Evolutionary conservation across 2,113 vertebrate genomes (phyloP).

Genomic region (Struthidea cinerea): DNA sequence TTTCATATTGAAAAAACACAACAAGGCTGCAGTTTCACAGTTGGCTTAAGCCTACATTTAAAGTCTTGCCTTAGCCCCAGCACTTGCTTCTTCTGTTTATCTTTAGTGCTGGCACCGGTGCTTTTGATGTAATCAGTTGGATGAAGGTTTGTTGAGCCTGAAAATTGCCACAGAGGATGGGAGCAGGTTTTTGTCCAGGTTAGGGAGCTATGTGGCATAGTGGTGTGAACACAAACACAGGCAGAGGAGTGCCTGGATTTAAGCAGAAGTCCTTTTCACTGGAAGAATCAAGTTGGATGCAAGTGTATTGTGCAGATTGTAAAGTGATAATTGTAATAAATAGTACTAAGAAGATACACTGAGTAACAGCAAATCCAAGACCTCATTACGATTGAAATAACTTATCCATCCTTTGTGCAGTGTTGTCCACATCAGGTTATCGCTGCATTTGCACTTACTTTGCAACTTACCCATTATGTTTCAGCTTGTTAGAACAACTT

Average conservation of each 20-base stretch:
- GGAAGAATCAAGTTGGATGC: not conserved
- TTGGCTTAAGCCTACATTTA: not conserved
- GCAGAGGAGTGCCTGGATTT: not conserved
- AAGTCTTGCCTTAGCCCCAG: not conserved
- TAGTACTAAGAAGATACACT: not conserved
- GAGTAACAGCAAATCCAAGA: not conserved
- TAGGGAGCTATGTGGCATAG: not conserved
- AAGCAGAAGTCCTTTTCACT: not conserved
- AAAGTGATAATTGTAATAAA: not conserved
- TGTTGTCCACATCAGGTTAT: not conserved
- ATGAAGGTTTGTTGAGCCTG: not conserved
- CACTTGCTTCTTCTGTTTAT: not conserved
- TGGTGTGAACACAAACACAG: not conserved
- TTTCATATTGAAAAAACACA: not conserved
- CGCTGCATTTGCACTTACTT: not conserved
- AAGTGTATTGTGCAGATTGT: not conserved
- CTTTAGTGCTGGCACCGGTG: not conserved
- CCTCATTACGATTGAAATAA: not conserved
- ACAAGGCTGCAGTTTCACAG: not conserved
- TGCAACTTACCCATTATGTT: rapidly evolving
- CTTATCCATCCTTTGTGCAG: not conserved
- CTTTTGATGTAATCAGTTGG: not conserved
- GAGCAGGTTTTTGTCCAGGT: not conserved
- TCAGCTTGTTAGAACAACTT: not conserved
- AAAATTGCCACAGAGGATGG: not conserved